These are phyloP conservation scores for Perithous albicinctus DNA, from an alignment of 2,888 invertebrate species.

Conservation along the genomic window DNA sequence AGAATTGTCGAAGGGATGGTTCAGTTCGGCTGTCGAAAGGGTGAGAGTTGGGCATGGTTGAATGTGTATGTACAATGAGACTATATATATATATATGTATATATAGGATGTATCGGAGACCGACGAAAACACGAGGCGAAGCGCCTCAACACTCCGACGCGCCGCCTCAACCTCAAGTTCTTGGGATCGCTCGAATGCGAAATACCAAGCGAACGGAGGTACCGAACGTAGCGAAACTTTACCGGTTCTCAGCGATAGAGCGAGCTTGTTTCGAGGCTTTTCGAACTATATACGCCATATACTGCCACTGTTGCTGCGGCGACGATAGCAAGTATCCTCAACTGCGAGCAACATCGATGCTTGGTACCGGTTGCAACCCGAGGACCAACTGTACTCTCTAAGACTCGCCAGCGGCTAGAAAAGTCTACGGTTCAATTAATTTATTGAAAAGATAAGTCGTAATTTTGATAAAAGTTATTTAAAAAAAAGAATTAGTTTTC, in stretches of 20 bases:
- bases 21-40: conserved; percentile 28
- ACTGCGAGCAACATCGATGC: conserved; percentile 22
- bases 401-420: conserved; percentile 17
- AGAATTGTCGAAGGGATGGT: conserved; percentile 22
- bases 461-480: too few relatives aligned
- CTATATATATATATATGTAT: neutral
- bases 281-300: conserved; percentile 38
- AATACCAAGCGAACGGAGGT: conserved; percentile 36
- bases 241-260: conserved; percentile 47
- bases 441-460: too few relatives aligned
- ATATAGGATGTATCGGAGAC: neutral
- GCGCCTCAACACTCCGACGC: conserved; percentile 36
- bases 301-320: conserved; percentile 36
- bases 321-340: conserved; percentile 37
- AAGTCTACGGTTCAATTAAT: neutral
- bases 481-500: too few relatives aligned
- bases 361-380: conserved; percentile 7
- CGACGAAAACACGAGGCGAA: conserved; percentile 40
- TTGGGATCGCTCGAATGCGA: conserved; percentile 45
- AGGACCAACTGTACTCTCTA: conserved; percentile 15
- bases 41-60: neutral
- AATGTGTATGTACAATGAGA: neutral
- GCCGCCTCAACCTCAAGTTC: conserved; percentile 46
- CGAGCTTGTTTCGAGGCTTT: conserved; percentile 57
- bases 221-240: conserved; percentile 54